Base-by-base conservation (phyloP, 2,888 invertebrate genomes). In the Tetheella fluctuosa region DNA sequence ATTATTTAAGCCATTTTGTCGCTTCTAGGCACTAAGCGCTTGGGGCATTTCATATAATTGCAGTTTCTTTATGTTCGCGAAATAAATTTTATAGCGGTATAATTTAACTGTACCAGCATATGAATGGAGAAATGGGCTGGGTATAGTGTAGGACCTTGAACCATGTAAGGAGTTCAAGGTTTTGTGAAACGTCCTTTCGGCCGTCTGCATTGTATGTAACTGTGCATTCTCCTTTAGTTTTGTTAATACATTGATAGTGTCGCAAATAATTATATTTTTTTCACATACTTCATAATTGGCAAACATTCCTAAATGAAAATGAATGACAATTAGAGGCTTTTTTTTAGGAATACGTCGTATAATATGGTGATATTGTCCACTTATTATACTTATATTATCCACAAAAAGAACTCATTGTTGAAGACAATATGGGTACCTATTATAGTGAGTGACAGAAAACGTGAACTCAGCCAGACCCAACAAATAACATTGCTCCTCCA, bases 51-150 rank as follows among this genome's bases (percentile, higher is more conserved):
- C n/a, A 15, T 20, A 48, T 48, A 48, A 48, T 48, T 48, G 20
- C 48, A 20, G 48, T 48, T 48, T 48, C 48, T 48, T 48, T 20
- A 48, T 48, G 48, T 48, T 48, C 5, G 48, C 20, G 48, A 48
- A 48, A 48, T 48, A 3, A 17, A 48, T 20, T 48, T 48, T 48
- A 48, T 48, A 48, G 48, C 48, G 17, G 48, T 48, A 48, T 20
- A 48, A 20, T 48, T 48, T 48, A 48, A 48, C 48, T 48, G 48
- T 48, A 48, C 48, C 10, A 10, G 48, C 48, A 48, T 48, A n/a
- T 48, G 48, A 48, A 48, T 48, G 48, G 20, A 48, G 48, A 48
- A 48, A 48, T 48, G 17, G 48, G 10, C 20, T 2, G 48, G 42
- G 12, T 34, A 34, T 42, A 42, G 42, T n/a, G 17, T 42, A 42